These are phyloP conservation scores for Anniella stebbinsi DNA, from an alignment of 2,797 vertebrate species.

Conservation along the genomic window DNA sequence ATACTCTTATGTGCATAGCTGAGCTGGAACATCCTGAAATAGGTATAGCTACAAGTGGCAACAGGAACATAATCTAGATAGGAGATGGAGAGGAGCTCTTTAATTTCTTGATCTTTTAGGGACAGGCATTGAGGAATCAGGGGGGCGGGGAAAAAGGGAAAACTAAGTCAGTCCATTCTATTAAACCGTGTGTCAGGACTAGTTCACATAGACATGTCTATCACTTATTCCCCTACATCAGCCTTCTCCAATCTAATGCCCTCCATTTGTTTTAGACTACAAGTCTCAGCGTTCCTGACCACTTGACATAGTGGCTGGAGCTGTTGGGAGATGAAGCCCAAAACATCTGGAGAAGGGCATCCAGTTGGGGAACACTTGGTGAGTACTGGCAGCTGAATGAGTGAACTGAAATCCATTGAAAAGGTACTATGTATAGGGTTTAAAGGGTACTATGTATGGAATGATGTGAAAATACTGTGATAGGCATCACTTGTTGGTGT, in stretches of 20 bases:
- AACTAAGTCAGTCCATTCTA: not conserved
- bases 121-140: not conserved
- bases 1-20: too few relatives aligned
- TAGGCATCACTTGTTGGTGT: not conserved
- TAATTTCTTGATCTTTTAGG: not conserved
- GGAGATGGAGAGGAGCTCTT: not conserved
- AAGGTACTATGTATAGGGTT: not conserved
- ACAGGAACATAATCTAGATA: too few relatives aligned
- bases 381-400: not conserved
- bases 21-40: not conserved
- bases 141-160: not conserved
- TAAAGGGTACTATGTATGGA: too few relatives aligned
- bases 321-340: too few relatives aligned
- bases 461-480: not conserved
- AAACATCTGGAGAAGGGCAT: too few relatives aligned
- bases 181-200: not conserved
- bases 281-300: too few relatives aligned
- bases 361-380: not conserved
- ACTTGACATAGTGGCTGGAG: too few relatives aligned
- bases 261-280: too few relatives aligned
- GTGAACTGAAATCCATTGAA: not conserved
- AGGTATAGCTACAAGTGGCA: not conserved
- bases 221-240: too few relatives aligned
- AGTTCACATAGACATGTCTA: not conserved
- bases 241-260: too few relatives aligned